Base-by-base conservation (phyloP, 2,888 invertebrate species). In the Drosophila nr. perissopoda region DNA sequence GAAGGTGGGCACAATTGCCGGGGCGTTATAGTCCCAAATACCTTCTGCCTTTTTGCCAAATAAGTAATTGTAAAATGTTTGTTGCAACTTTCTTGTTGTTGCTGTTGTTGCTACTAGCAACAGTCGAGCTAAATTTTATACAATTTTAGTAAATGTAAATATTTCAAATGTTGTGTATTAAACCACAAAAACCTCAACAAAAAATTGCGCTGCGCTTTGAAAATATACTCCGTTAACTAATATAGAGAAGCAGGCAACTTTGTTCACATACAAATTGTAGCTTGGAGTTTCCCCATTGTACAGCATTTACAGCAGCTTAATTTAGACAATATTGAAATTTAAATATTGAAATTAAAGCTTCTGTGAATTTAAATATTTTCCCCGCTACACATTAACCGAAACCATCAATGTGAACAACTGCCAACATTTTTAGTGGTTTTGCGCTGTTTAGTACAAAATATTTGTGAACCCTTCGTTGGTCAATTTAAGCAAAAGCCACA, bases 401-500 rank as follows among this genome's bases (percentile, higher is more conserved):
- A 42, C 59, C 62, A 68, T 51, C 69, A 42, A 74, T 38, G 42
- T 31, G 53, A 58, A 64, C 78, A 78, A 62, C 66, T 67, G 61
- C 61, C 71, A 81, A 72, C 56, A 61, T 66, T 60, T 51, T 8
- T 62, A 71, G 89, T 74, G 84, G 88, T 79, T 83, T 87, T 66
- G 33, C 53, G 42, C 57, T 49, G 21, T 38, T 57, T 60, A 59
- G 46, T 59, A 48, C 38, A 76, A 63, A 74, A 68, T 74, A 68
- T 61, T 64, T 60, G 29, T 48, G 59, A 71, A 58, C 54, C 48
- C 33, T 31, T 53, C 80, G 70, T 42, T 74, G 71, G 66, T 79
- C 72, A 87, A 87, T 89, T 84, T 82, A 76, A 84, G 70, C 51
- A 53, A 69, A 33, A 61, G 72, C 89, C 84, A 38, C 89, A 89